Evolutionary conservation across 2,113 vertebrate genomes (phyloP).

Genomic region (Clupea harengus): DNA sequence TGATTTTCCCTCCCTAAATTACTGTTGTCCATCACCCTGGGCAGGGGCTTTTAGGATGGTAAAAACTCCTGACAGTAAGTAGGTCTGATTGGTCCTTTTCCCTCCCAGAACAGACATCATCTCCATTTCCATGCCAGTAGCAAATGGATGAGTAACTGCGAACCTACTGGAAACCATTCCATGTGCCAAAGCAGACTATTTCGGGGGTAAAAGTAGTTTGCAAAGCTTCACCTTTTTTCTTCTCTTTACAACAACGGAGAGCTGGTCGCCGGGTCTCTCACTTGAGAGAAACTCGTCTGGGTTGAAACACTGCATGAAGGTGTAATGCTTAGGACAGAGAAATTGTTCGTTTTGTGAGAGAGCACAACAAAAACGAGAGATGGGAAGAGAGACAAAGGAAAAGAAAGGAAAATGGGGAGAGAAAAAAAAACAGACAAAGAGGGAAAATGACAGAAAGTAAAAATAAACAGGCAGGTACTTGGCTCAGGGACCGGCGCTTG

Average conservation of each 20-base stretch:
- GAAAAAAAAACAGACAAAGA: background rate
- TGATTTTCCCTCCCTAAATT: conserved; percentile 16
- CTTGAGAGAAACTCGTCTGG: conserved; percentile 21
- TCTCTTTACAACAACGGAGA: background rate
- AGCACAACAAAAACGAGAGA: conserved; percentile 7
- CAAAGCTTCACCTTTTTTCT: background rate
- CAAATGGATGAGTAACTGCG: background rate
- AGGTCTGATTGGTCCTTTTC: background rate
- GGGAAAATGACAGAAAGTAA: conserved; percentile 6
- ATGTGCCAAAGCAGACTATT: background rate
- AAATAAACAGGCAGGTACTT: conserved; percentile 39
- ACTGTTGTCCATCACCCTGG: background rate
- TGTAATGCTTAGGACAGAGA: background rate
- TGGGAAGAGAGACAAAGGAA: background rate
- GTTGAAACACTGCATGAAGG: conserved; percentile 26
- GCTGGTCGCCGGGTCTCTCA: background rate
- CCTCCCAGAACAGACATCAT: conserved; percentile 11
- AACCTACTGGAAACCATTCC: background rate
- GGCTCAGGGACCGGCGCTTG: conserved; percentile 50
- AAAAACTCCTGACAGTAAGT: background rate
- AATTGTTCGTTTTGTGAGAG: conserved; percentile 26
- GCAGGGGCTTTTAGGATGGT: background rate
- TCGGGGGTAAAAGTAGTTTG: background rate
- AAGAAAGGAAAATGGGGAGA: background rate
- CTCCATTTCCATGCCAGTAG: background rate